Evolutionary conservation across 2,797 vertebrate species (phyloP).

Genomic region (Anabas testudineus): DNA sequence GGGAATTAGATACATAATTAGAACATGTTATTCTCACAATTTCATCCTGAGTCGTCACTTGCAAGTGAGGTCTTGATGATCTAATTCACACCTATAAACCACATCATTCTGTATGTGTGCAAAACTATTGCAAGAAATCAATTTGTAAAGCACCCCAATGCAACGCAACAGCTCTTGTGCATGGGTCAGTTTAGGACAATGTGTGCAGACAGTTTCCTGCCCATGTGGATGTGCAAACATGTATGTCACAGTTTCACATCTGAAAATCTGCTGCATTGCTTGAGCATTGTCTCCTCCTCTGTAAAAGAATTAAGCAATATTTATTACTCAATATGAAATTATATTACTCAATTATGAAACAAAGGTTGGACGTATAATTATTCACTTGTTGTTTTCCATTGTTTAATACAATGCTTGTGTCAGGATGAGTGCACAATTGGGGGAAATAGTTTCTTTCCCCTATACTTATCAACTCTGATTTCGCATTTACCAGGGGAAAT

Average conservation of each 20-base stretch:
- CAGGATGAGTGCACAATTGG: background rate
- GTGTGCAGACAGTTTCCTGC: background rate
- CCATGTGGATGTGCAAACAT: conserved; percentile 7
- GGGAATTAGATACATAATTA: too few relatives aligned
- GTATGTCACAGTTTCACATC: background rate
- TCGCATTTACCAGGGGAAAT: conserved; percentile 89
- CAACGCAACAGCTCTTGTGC: background rate
- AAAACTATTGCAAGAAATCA: background rate
- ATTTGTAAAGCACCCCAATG: background rate
- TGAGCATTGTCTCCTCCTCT: too few relatives aligned
- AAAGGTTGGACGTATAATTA: background rate
- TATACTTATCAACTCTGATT: conserved; percentile 26
- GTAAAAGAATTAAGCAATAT: too few relatives aligned
- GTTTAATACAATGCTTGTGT: background rate
- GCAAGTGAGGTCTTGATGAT: background rate
- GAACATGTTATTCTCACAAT: background rate
- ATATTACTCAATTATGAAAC: too few relatives aligned
- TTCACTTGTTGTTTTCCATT: background rate
- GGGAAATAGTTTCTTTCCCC: too few relatives aligned
- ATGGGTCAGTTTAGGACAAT: background rate
- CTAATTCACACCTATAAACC: conserved; percentile 47
- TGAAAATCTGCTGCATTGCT: background rate
- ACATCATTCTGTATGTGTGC: conserved; percentile 22
- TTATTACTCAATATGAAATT: too few relatives aligned
- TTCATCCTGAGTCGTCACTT: background rate